Evolutionary conservation across 2,113 vertebrate genomes (phyloP).

Genomic region (Lampris megalopsis): DNA sequence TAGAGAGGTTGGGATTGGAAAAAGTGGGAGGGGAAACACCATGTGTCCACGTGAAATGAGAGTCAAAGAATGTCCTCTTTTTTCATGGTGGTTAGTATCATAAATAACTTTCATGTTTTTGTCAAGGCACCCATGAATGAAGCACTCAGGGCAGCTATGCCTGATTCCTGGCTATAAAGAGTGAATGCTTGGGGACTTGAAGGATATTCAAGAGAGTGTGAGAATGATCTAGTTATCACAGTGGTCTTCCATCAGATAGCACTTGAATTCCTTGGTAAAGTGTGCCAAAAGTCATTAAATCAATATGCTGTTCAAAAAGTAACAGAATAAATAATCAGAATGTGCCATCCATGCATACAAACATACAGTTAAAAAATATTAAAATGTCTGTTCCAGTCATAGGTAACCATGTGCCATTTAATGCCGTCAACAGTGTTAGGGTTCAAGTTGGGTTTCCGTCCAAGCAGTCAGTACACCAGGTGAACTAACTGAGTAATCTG

Average conservation of each 20-base stretch:
- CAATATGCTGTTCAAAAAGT: neutral
- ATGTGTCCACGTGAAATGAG: constrained; percentile 49
- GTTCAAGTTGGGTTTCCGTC: no score
- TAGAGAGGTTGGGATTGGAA: constrained; percentile 35
- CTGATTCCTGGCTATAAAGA: neutral
- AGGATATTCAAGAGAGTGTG: neutral
- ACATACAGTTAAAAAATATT: neutral
- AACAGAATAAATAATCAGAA: neutral
- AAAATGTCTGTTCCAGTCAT: no score
- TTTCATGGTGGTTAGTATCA: constrained; percentile 56
- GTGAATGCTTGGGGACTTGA: neutral
- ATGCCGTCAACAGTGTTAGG: no score
- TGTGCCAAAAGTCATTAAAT: neutral
- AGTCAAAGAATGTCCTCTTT: constrained; percentile 54
- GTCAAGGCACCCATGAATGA: constrained; percentile 25
- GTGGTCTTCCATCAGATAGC: neutral
- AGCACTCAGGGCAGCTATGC: neutral
- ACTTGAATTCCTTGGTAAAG: neutral
- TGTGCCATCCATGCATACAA: neutral
- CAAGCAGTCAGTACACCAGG: no score
- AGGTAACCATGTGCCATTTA: no score
- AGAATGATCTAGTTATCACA: neutral
- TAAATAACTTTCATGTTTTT: constrained; percentile 63
- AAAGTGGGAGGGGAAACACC: constrained; percentile 9
- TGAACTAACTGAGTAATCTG: no score